Percentiles rank a stretch among this genome's conserved stretches.
phyloP scores from a whole-genome alignment of 1,140 invertebrate species.

The Drosophila insularis region DNA sequence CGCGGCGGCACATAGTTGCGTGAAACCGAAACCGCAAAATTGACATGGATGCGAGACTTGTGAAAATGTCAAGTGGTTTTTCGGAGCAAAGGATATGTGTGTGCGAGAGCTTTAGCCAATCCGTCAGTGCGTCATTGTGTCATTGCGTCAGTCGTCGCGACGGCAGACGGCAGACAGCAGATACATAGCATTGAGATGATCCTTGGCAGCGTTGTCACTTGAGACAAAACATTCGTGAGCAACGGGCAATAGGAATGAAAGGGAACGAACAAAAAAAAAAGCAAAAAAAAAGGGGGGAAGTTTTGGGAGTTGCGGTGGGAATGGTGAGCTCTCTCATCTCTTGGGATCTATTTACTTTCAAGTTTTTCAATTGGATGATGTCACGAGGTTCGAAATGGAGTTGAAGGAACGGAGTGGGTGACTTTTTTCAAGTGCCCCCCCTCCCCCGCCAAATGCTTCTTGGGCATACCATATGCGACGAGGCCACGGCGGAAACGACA shows the following conservation, averaged over 20 bases:
- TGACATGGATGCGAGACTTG: constrained; percentile 74
- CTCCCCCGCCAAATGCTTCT: not conserved
- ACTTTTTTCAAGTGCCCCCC: constrained; percentile 50
- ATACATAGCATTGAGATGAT: constrained; percentile 70
- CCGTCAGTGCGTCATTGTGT: constrained; percentile 43
- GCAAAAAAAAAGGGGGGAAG: not conserved
- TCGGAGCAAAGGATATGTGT: constrained; percentile 41
- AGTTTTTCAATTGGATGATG: constrained; percentile 79
- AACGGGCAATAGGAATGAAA: constrained; percentile 23
- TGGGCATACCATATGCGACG: not conserved
- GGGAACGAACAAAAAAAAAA: not conserved
- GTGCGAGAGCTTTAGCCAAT: constrained; percentile 39
- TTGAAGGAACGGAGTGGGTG: constrained; percentile 41
- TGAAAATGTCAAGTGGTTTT: constrained; percentile 76
- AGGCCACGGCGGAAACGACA: constrained; percentile 28
- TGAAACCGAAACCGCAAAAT: constrained; percentile 77
- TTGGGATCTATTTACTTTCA: constrained; percentile 80
- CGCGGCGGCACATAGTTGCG: constrained; percentile 38
- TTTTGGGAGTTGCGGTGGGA: constrained; percentile 8
- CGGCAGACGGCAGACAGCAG: constrained; percentile 35
- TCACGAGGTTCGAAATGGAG: constrained; percentile 45
- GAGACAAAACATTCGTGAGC: constrained; percentile 57
- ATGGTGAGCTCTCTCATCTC: constrained; percentile 52
- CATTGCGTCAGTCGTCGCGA: constrained; percentile 6
- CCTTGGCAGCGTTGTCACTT: constrained; percentile 77